Evolutionary conservation across 30 jellyfish, hydroid and myxozoan species (phyloP), one percentile per base, ranked within the genome.

Genomic region (Aurelia coerulea): DNA sequence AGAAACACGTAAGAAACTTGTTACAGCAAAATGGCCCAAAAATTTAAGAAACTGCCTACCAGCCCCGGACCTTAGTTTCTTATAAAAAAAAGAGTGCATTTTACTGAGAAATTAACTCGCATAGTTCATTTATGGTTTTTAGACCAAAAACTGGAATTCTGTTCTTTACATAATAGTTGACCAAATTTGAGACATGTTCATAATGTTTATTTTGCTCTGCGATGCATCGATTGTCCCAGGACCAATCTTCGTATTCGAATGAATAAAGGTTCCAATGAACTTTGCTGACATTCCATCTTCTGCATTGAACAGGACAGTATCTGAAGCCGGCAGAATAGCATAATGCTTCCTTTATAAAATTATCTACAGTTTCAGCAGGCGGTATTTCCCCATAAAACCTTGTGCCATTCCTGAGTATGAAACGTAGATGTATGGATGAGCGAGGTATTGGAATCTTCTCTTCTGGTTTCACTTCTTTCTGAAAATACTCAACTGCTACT

Each of bases 281-380:
- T 60, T 73, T 71, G 53, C 51, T 60, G 42, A 63, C 62, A 0
- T 80, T 49, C 68, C 42, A 89, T 69, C 52, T 88, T 6, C 18
- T 64, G 41, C 97, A 89, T 33, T 73, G 56, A 5, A 60, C 68
- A 53, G 95, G 90, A 71, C 97, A 89, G 42, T 34, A 54, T 14
- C 62, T 41, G 70, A 89, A 71, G 6, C 93, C 97, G 17, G 77
- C 83, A 7, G 97, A 39, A 56, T 64, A 78, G 80, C 97, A 89
- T 34, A 89, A 54, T 16, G 95, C 87, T 50, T 89, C 97, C 11
- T 73, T 73, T 19, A 89, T 64, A 41, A 72, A 70, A 34, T 71
- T 85, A 4, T 80, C 88, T 5, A 86, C 73, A 16, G 68, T 67
- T 39, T 76, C 87, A 15, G 2, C 73, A 16, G 84, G 84, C 17